Evolutionary conservation across 2,113 vertebrate species (phyloP), one percentile per base, ranked within the genome.

Genomic region (Merops nubicus): DNA sequence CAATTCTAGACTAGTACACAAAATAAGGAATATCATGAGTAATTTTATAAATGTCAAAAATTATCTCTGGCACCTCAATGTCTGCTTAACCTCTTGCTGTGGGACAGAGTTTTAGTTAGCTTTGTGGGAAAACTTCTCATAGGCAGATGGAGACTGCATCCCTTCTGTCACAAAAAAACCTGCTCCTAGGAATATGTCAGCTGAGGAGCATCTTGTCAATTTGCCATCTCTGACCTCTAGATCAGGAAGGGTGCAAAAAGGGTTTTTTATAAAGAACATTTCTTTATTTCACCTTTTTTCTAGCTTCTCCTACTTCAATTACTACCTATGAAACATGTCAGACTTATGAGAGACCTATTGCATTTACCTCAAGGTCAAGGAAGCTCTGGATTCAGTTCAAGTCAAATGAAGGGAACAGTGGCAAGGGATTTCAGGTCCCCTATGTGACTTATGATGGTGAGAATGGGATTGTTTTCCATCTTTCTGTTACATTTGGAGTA

Each of bases 351-450:
- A 97, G 99, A 75, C 99, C 99, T 29, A 99, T 99, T 34, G 99
- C 99, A 85, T 99, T 99, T 96, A 99, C 99, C 50, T 99, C 99
- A 53, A 98, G 99, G 76, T 99, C 99, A 0, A 98, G 99, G 33
- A 99, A 99, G 91, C 98, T 99, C 50, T 99, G 99, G 99, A 98
- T 99, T 97, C 99, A 99, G 96, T 99, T 99, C 92, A 99, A 98
- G 88, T 98, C 99, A 89, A 99, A 99, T 1, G 99, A 99, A 97
- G 99, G 98, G 34, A 99, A 99, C 98, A 99, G 99, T 8, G 99
- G 98, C 69, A 99, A 99, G 98, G 99, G 99, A 64, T 99, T 99
- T 97, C 99, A 99, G 69, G 99, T 99, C 26, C 99, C 99, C 12
- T 99, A 99, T 0, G 99, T 99, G 95, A 99, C 99, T 40, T 99